These are phyloP conservation scores for Caenorhabditis uteleia DNA, from an alignment of 2,888 invertebrate genomes.

Conservation along the genomic window DNA sequence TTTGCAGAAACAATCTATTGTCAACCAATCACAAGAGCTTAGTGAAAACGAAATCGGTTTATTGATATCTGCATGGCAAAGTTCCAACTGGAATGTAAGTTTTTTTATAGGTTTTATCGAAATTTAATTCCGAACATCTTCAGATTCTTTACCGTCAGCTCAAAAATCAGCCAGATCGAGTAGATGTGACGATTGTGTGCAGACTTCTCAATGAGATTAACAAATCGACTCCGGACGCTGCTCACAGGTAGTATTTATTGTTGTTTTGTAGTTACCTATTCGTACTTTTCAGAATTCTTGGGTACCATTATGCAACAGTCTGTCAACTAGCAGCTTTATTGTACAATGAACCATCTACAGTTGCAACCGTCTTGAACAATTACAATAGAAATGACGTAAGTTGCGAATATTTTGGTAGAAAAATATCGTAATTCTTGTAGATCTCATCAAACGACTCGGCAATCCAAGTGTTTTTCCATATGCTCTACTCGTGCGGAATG, in stretches of 20 bases:
- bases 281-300: constrained; percentile 21
- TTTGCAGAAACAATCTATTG: constrained; percentile 15
- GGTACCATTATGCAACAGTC: constrained; percentile 45
- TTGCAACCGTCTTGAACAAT: constrained; percentile 57
- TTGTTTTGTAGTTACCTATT: neutral
- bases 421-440: no score
- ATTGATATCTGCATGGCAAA: constrained; percentile 25
- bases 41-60: constrained; percentile 9
- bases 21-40: constrained; percentile 20
- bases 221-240: constrained; percentile 18
- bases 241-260: constrained; percentile 18
- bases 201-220: constrained; percentile 14
- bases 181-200: constrained; percentile 18
- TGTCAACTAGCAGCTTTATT: constrained; percentile 34
- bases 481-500: constrained; percentile 22
- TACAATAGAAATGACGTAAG: constrained; percentile 31
- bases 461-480: constrained; percentile 18
- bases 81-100: constrained; percentile 26
- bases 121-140: neutral
- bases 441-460: constrained; percentile 11
- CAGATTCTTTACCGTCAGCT: constrained; percentile 16
- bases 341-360: constrained; percentile 46
- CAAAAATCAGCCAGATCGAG: constrained; percentile 14
- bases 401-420: no score
- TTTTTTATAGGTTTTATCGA: neutral